phyloP scores from a whole-genome alignment of 2,113 vertebrate species.

The Leucosticte australis region DNA sequence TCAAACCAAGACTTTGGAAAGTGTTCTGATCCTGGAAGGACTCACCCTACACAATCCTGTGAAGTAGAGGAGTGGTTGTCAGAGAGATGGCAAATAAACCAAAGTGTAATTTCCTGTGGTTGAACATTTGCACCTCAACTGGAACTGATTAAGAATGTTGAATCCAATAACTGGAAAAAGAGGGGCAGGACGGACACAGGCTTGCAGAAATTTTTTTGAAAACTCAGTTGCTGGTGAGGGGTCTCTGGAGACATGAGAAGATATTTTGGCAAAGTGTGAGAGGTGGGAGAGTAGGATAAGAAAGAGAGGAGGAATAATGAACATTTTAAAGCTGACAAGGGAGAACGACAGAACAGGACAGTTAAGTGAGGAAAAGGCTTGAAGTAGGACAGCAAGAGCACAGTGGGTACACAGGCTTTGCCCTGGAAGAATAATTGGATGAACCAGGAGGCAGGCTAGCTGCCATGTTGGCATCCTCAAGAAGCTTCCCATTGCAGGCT shows the following conservation, averaged over 20 bases:
- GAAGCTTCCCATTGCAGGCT: neutral
- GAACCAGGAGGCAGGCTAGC: neutral
- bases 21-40: neutral
- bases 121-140: slow-evolving; percentile 55
- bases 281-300: neutral
- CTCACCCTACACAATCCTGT: neutral
- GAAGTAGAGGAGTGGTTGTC: slow-evolving; percentile 1
- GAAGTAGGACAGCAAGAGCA: neutral
- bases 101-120: slow-evolving; percentile 50
- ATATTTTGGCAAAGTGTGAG: neutral
- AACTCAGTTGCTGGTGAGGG: neutral
- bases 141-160: slow-evolving; percentile 52
- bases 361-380: neutral
- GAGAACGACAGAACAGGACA: neutral
- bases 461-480: neutral
- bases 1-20: slow-evolving; percentile 15
- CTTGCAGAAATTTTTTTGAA: neutral
- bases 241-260: neutral
- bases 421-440: neutral
- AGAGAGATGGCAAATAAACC: slow-evolving; percentile 49
- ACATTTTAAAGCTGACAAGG: neutral
- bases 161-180: slow-evolving; percentile 19
- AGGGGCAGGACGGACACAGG: neutral
- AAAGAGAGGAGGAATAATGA: neutral
- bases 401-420: neutral